Evolutionary conservation across 2,888 invertebrate genomes (phyloP), one percentile per base, ranked within the genome.

Genomic region (Frankliniella intonsa): DNA sequence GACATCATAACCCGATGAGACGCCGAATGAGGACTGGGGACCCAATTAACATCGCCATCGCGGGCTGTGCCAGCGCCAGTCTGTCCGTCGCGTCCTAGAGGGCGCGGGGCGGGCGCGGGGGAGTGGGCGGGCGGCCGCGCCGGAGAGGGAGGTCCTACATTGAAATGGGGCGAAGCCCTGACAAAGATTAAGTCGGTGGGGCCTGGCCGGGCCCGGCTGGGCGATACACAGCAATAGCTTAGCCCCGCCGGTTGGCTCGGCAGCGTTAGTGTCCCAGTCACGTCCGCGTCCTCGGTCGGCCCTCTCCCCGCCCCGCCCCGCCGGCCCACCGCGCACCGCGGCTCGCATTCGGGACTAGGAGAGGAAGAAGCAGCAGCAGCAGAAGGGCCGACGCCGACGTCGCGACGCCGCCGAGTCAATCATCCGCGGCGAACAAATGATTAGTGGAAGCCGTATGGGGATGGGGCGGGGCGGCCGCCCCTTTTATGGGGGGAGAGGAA

Each of bases 241-340:
- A 55, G 55, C 14, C 55, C 17, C 55, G 12, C 12, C 55, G 69
- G 69, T 10, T 10, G n/a, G 69, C 69, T 55, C 7, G 17, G 55
- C 55, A 14, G 62, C 62, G 62, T 62, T 62, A 62, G 62, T 17
- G 62, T 62, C 69, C 69, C 69, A 25, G 69, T 76, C 69, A 76
- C 69, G 69, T 76, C 25, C 55, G 55, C 55, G 55, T 55, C 17
- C 38, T 17, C 14, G 62, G 62, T 7, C 14, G n/a, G 19, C 62
- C 62, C 62, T 38, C 62, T 17, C 62, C 17, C 11, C 62, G 11
- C 62, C 17, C 62, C 62, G 2, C 38, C 38, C 38, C 38, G 38
- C 38, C 38, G 3, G 38, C 38, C 38, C 38, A 2, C 12, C 1
- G 55, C 55, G 55, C 55, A 17, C 55, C 55, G 55, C 55, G 12